These are phyloP conservation scores for Clarias platycephalus DNA, from an alignment of 2,797 vertebrate genomes.

Conservation along the genomic window DNA sequence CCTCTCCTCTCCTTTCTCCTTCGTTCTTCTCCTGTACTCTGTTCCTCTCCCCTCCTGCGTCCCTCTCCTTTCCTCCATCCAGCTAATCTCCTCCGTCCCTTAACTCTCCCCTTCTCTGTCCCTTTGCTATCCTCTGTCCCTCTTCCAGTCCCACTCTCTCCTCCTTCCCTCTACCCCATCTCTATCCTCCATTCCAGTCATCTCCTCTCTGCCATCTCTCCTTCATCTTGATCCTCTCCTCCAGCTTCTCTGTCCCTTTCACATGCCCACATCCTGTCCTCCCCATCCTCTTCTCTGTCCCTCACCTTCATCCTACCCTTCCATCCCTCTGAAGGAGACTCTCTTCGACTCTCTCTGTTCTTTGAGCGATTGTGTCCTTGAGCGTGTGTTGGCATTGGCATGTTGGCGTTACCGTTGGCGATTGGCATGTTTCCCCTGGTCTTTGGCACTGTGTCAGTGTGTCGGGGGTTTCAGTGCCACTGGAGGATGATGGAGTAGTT, in stretches of 20 bases:
- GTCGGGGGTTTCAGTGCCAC: constrained; percentile 66
- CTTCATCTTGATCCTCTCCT: neutral
- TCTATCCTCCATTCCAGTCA: neutral
- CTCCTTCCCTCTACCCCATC: neutral
- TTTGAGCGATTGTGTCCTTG: constrained; percentile 79
- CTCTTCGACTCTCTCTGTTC: constrained; percentile 58
- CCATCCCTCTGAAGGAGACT: constrained; percentile 70
- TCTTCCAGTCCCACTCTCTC: neutral
- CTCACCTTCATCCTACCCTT: constrained; percentile 25
- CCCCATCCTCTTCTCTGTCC: neutral
- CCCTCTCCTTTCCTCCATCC: neutral
- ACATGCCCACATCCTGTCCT: neutral
- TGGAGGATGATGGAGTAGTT: constrained; percentile 75
- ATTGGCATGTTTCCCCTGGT: constrained; percentile 77
- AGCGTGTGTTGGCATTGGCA: constrained; percentile 44
- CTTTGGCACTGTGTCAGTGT: constrained; percentile 74
- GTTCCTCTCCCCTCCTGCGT: neutral
- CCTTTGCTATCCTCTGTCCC: neutral
- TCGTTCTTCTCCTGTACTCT: neutral
- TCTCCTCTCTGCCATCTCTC: neutral
- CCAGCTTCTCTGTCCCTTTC: neutral
- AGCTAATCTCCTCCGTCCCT: neutral
- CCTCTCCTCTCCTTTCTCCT: neutral
- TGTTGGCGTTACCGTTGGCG: constrained; percentile 63
- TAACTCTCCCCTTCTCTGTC: neutral